Conservation (phyloP, 1,140 invertebrate species). For the Drosophila suzukii region DNA sequence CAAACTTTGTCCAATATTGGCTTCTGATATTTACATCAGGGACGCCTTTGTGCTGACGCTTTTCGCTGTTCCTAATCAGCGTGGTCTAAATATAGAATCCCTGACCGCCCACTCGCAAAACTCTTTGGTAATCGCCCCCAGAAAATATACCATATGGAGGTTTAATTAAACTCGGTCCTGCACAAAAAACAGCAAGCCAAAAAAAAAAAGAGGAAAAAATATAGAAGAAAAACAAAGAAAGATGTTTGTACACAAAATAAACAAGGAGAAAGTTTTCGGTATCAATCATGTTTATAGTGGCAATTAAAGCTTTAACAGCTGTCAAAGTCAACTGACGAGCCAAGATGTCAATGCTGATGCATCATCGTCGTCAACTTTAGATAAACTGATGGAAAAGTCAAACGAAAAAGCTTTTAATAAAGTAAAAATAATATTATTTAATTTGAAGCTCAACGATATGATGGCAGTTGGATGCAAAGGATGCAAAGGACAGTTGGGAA, state of each 20-base stretch:
- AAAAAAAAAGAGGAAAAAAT: background rate
- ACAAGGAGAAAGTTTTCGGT: constrained; percentile 26
- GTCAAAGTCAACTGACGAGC: constrained; percentile 33
- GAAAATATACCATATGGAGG: constrained; percentile 46
- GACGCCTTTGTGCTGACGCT: constrained; percentile 37
- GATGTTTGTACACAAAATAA: constrained; percentile 24
- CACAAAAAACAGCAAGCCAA: constrained; percentile 20
- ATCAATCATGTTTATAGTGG: constrained; percentile 56
- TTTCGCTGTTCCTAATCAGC: constrained; percentile 40
- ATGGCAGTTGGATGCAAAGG: constrained; percentile 8
- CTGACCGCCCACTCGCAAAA: constrained; percentile 40
- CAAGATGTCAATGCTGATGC: constrained; percentile 41
- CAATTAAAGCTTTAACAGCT: constrained; percentile 54
- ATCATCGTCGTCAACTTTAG: background rate
- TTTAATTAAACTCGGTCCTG: constrained; percentile 50
- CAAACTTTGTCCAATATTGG: constrained; percentile 40
- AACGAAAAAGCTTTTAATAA: constrained; percentile 16
- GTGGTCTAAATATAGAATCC: constrained; percentile 48
- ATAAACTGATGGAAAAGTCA: background rate
- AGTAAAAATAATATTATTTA: constrained; percentile 34
- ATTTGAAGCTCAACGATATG: constrained; percentile 7
- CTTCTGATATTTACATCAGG: constrained; percentile 56
- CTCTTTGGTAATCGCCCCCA: constrained; percentile 34
- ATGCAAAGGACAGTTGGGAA: constrained; percentile 6
- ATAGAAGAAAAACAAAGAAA: constrained; percentile 17